Conservation (phyloP, 2,888 invertebrate genomes). For the Hedya salicella region DNA sequence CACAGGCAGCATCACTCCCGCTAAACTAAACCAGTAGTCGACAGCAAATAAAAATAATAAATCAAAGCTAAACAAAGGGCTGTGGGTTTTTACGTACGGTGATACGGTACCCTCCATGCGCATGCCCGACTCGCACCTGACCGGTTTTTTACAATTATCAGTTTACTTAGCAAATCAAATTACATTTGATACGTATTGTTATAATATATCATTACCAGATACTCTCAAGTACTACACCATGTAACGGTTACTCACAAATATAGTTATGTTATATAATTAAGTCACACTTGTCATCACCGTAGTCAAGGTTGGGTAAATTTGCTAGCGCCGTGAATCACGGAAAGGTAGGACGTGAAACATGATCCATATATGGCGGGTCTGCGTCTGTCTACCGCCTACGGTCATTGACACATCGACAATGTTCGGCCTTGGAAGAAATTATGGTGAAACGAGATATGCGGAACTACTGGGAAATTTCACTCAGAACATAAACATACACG, state of each 20-base stretch:
- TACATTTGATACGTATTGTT: not conserved
- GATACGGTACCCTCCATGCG: too few relatives aligned
- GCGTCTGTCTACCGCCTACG: constrained; percentile 38
- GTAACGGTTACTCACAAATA: constrained; percentile 34
- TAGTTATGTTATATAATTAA: constrained; percentile 35
- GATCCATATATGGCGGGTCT: not conserved
- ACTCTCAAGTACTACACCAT: not conserved
- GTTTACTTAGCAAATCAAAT: too few relatives aligned
- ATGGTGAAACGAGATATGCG: constrained; percentile 5
- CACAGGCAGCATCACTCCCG: too few relatives aligned
- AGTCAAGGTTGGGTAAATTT: constrained; percentile 33
- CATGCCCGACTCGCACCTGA: too few relatives aligned
- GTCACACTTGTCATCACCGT: constrained; percentile 37
- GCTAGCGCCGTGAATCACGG: constrained; percentile 32
- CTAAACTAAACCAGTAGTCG: too few relatives aligned
- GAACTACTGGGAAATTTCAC: not conserved
- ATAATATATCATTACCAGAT: not conserved
- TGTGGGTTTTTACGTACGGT: too few relatives aligned
- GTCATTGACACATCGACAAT: constrained; percentile 38
- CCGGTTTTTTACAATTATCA: too few relatives aligned
- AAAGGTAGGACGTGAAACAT: constrained; percentile 28
- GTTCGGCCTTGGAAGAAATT: constrained; percentile 27
- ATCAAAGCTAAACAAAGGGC: too few relatives aligned
- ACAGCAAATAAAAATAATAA: too few relatives aligned
- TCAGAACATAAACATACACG: too few relatives aligned